A percentile compares a stretch with the other conserved stretches of the same genome.
These are phyloP conservation scores for Tenthredo scrophulariae DNA, from an alignment of 2,888 invertebrate species.

Conservation along the genomic window DNA sequence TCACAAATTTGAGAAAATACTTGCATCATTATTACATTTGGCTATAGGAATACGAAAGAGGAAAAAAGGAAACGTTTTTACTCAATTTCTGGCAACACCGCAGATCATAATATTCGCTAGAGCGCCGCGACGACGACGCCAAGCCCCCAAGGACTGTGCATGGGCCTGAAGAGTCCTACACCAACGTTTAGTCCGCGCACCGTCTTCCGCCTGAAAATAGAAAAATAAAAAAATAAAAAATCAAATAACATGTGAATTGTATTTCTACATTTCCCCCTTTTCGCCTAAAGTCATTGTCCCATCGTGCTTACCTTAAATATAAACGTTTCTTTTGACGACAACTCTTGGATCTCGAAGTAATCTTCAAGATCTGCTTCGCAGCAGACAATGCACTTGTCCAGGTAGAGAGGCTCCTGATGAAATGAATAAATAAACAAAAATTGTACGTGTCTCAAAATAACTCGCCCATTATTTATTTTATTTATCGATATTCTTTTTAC, in stretches of 20 bases:
- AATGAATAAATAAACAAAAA: slow-evolving; percentile 54
- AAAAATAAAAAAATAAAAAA: background rate
- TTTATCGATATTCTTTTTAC: slow-evolving; percentile 59
- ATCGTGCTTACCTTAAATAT: slow-evolving; percentile 90
- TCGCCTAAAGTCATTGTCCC: background rate
- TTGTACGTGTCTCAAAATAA: background rate
- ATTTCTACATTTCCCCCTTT: background rate
- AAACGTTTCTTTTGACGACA: slow-evolving; percentile 94
- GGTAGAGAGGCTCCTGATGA: slow-evolving; percentile 89
- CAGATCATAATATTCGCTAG: slow-evolving; percentile 86
- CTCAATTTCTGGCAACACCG: slow-evolving; percentile 78
- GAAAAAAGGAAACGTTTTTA: background rate
- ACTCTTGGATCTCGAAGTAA: slow-evolving; percentile 97
- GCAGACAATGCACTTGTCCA: slow-evolving; percentile 94
- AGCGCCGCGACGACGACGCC: slow-evolving; percentile 81
- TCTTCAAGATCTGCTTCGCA: slow-evolving; percentile 95
- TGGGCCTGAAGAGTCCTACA: slow-evolving; percentile 94
- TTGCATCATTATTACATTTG: background rate
- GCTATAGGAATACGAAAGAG: slow-evolving; percentile 4
- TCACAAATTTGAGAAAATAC: background rate
- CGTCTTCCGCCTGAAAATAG: slow-evolving; percentile 90
- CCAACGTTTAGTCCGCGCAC: slow-evolving; percentile 92
- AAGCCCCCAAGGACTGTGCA: slow-evolving; percentile 94
- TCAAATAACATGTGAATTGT: background rate
- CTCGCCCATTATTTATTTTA: background rate